Evolutionary conservation across 2,113 vertebrate genomes (phyloP), one percentile per base, ranked within the genome.

Genomic region (Corynorhinus townsendii): DNA sequence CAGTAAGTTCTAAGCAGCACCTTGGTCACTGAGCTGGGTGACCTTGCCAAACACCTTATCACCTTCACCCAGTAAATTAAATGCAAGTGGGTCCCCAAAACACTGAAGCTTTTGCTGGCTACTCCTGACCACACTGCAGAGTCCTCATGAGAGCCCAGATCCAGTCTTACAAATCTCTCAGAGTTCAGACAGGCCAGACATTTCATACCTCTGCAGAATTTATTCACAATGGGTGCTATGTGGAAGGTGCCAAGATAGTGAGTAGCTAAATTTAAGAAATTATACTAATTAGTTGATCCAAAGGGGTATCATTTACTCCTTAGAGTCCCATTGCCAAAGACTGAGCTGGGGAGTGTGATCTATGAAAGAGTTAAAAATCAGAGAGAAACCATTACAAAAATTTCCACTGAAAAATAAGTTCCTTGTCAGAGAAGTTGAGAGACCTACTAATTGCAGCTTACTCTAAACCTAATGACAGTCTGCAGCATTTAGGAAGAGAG

Each of bases 401-500:
- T 56, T 82, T 93, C 22, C 52, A 73, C 40, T 47, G 54, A 22
- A 84, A 72, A 94, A n/a, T 86, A 73, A 90, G 11, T 79, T 92
- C 54, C 85, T 88, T 84, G 24, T 66, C 73, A 93, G 52, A 92
- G 72, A 88, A 94, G 72, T 54, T 35, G 64, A 90, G 64, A 95
- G 86, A 56, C 89, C 84, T 86, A 72, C 72, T 92, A 85, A 95
- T 92, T 91, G 76, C n/a, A 95, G 94, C 35, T 84, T 73, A 68
- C 35, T 85, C 43, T 76, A 43, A 49, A 88, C 30, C 75, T 84
- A 89, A 96, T 84, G 95, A 86, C 86, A 90, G 94, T 87, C 84
- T 93, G 95, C 90, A 93, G 95, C 56, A 72, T 91, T 94, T 95
- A n/a, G 15, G 64, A 87, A 91, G 82, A 97, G 89, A 95, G 89